These are phyloP conservation scores for Actenoides hombroni DNA, from an alignment of 2,113 vertebrate species.

Conservation along the genomic window DNA sequence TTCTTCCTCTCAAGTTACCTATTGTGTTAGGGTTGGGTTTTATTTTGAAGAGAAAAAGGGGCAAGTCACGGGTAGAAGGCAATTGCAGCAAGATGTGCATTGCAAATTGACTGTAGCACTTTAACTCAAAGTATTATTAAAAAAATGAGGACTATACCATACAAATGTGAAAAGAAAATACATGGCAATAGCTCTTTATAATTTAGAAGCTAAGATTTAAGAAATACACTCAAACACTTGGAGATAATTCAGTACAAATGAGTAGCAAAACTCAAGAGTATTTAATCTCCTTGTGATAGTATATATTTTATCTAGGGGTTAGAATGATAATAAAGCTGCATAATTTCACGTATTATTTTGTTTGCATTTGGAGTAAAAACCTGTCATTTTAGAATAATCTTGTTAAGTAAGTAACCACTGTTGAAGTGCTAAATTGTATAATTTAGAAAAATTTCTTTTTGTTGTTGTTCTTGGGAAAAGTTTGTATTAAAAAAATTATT, in stretches of 20 bases:
- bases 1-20: neutral
- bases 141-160: conserved; percentile 1
- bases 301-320: conserved; percentile 21
- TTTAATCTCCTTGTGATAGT: conserved; percentile 21
- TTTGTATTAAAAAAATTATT: conserved; percentile 72
- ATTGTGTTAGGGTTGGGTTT: neutral
- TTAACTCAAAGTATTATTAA: conserved; percentile 5
- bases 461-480: neutral
- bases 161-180: conserved; percentile 45
- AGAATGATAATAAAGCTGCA: conserved; percentile 38
- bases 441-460: conserved; percentile 1
- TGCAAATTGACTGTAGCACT: neutral
- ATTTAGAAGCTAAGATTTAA: conserved; percentile 64
- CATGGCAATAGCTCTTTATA: conserved; percentile 12
- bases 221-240: conserved; percentile 47
- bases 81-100: conserved; percentile 20
- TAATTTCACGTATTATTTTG: conserved; percentile 10
- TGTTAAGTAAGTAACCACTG: conserved; percentile 21
- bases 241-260: conserved; percentile 49
- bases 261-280: conserved; percentile 53
- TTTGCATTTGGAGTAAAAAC: conserved; percentile 34
- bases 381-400: conserved; percentile 5
- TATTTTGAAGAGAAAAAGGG: conserved; percentile 23
- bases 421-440: conserved; percentile 29
- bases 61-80: neutral